Base-by-base conservation (phyloP, 2,113 vertebrate genomes). In the Salvelinus namaycush region DNA sequence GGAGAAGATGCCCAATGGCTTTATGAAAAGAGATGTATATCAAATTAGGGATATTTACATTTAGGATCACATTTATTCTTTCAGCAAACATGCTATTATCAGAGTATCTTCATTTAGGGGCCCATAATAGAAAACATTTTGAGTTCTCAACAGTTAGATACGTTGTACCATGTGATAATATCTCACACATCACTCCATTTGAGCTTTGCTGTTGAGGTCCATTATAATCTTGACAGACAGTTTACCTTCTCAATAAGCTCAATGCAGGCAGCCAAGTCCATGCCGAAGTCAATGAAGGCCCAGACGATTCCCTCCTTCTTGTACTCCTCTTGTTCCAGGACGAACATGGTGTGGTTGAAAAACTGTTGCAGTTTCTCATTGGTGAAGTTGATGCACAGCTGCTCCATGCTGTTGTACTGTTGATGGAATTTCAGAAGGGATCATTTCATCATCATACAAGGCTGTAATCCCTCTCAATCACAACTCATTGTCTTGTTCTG, bases 281-380 rank as follows among this genome's bases (percentile, higher is more conserved):
- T 96, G 1, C 96, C 96, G 51, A 96, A 96, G 76, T 96, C 95
- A 93, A 97, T 97, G 91, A 97, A 97, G 20, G 92, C 93, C 96
- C 95, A 96, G 74, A 95, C 5, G 11, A 75, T 75, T 12, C 94
- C 93, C 20, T 94, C 93, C 73, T 94, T 93, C 83, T 94, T 94
- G 90, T 94, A 93, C 72, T 94, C 93, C 54, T 95, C 94, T 70
- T 94, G 94, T 74, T 95, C 94, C 89, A 95, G 89, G 72, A 94
- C 93, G 72, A 88, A 89, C 0, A 94, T 93, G 88, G 89, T 86
- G 75, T 94, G 93, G 77, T 94, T 94, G 88, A 94, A 94, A 26
- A 93, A 94, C 90, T 95, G 94, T 86, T 95, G 94, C 88, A 95
- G 92, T 89, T 94, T 94, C 83, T 95, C 94, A 54, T 95, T 95